Conservation (phyloP, 1,140 invertebrate genomes). For the Harlomillsia oculata region DNA sequence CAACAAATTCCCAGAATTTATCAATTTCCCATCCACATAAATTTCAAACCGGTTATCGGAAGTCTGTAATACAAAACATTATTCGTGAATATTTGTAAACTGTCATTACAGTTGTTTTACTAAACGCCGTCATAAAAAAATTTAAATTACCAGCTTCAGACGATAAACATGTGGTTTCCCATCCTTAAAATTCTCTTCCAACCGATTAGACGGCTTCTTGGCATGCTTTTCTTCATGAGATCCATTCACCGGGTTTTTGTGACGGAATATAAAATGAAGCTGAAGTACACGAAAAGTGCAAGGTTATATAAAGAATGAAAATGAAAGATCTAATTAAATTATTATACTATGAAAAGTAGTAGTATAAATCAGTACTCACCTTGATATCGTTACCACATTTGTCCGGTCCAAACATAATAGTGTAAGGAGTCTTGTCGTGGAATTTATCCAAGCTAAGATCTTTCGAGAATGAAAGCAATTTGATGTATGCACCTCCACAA, state of each 20-base stretch:
- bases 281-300: slow-evolving; percentile 39
- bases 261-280: slow-evolving; percentile 95
- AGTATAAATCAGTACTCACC: slow-evolving; percentile 40
- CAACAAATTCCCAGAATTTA: slow-evolving; percentile 75
- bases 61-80: slow-evolving; percentile 6
- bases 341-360: neutral
- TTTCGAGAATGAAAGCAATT: slow-evolving; percentile 65
- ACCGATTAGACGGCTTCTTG: slow-evolving; percentile 71
- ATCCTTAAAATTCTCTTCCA: slow-evolving; percentile 87
- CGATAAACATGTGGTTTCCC: slow-evolving; percentile 93
- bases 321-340: neutral
- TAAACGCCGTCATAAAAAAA: neutral
- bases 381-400: slow-evolving; percentile 96
- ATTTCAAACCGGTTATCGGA: slow-evolving; percentile 31
- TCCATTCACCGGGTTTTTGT: slow-evolving; percentile 88
- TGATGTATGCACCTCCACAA: slow-evolving; percentile 96
- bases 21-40: slow-evolving; percentile 39
- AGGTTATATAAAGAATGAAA: neutral
- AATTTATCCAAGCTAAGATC: slow-evolving; percentile 69
- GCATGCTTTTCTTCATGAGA: slow-evolving; percentile 81
- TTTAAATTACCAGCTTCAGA: slow-evolving; percentile 44
- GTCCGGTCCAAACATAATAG: slow-evolving; percentile 99
- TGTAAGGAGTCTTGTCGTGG: slow-evolving; percentile 92
- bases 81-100: too few relatives aligned
- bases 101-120: too few relatives aligned